A percentile compares a stretch with the other conserved stretches of the same genome.
Evolutionary conservation across 2,113 vertebrate species (phyloP).

Genomic region (Rallus limicola): DNA sequence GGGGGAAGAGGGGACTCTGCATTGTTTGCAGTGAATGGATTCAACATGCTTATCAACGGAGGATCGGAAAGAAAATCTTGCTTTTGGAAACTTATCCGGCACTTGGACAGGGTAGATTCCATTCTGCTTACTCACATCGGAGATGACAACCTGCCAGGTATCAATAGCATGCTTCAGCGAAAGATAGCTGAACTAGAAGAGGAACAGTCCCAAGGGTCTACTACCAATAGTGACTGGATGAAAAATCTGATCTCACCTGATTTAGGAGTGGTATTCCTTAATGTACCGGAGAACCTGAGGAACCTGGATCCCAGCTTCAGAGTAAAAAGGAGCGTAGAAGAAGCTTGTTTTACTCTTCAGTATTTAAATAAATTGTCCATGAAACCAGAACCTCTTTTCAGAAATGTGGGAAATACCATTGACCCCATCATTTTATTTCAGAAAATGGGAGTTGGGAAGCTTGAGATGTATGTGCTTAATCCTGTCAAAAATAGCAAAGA

Average conservation of each 20-base stretch:
- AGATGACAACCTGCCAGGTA: conserved; percentile 93
- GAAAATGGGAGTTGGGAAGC: conserved; percentile 96
- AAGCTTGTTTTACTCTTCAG: conserved; percentile 88
- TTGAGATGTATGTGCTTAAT: conserved; percentile 97
- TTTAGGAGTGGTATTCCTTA: conserved; percentile 93
- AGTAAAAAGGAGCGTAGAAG: conserved; percentile 87
- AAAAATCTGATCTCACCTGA: conserved; percentile 98
- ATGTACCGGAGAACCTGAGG: conserved; percentile 89
- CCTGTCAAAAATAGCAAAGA: conserved; percentile 94
- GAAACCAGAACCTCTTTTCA: conserved; percentile 89
- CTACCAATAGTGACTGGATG: conserved; percentile 94
- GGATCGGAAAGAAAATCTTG: conserved; percentile 95
- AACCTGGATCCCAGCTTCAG: conserved; percentile 83
- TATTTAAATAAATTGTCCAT: conserved; percentile 91
- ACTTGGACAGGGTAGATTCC: conserved; percentile 94
- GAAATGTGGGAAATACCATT: conserved; percentile 83
- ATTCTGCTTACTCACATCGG: conserved; percentile 94
- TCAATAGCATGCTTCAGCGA: conserved; percentile 94
- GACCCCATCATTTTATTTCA: conserved; percentile 95
- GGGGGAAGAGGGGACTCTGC: conserved; percentile 93
- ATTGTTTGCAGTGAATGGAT: conserved; percentile 95
- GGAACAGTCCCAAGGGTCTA: conserved; percentile 93
- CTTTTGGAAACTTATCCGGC: conserved; percentile 97
- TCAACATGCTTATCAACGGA: conserved; percentile 98
- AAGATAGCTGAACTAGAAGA: conserved; percentile 93